A percentile compares a stretch with the other conserved stretches of the same genome.
Conservation (phyloP, 1,140 invertebrate species). For the Dendrolimus punctatus region DNA sequence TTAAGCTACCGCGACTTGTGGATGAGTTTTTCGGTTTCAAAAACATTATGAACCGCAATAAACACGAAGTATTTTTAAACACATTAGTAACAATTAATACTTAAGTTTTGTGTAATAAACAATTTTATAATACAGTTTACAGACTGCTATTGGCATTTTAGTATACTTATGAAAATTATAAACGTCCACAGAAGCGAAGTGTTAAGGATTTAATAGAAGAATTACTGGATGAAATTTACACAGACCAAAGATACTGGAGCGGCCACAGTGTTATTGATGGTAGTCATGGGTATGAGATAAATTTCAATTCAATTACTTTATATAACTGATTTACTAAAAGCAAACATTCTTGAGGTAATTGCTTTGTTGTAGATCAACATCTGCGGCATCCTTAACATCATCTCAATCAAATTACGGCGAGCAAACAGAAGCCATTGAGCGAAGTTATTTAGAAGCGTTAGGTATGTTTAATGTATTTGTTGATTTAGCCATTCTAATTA, state of each 20-base stretch:
- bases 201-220: constrained; percentile 68
- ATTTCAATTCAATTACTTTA: background rate
- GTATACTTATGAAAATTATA: too few species aligned
- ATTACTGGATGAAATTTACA: constrained; percentile 52
- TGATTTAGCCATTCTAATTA: too few species aligned
- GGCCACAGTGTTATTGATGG: constrained; percentile 43
- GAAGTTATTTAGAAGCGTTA: constrained; percentile 48
- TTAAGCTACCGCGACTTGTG: too few species aligned
- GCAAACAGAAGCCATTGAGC: constrained; percentile 45
- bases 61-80: too few species aligned
- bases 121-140: too few species aligned
- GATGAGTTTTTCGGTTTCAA: too few species aligned
- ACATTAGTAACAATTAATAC: too few species aligned
- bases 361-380: constrained; percentile 36
- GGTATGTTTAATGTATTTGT: constrained; percentile 20
- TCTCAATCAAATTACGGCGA: constrained; percentile 42
- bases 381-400: constrained; percentile 44
- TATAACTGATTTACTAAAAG: background rate
- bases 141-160: too few species aligned
- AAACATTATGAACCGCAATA: too few species aligned
- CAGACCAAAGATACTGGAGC: constrained; percentile 46
- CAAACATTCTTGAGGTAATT: background rate
- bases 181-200: constrained; percentile 51
- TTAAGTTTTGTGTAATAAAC: too few species aligned
- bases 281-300: constrained; percentile 45